Conservation (phyloP, 2,797 vertebrate genomes). For the Pipistrellus pygmaeus region DNA sequence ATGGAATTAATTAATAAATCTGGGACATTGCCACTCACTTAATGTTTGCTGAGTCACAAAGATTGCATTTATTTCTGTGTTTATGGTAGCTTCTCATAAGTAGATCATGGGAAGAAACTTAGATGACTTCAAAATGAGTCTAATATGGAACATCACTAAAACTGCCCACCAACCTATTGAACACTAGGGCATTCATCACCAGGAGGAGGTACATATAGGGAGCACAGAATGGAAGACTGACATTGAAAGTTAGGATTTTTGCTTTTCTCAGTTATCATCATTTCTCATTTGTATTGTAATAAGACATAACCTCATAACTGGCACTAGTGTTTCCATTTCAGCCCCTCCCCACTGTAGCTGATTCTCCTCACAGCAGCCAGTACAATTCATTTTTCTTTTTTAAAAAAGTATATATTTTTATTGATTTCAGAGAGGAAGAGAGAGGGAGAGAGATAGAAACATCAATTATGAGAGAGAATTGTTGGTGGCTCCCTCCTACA, state of each 20-base stretch:
- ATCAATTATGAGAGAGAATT: too few species aligned
- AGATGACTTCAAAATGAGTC: neutral
- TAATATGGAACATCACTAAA: neutral
- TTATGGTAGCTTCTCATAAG: neutral
- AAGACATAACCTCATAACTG: neutral
- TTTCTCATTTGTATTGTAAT: neutral
- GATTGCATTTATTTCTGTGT: too few species aligned
- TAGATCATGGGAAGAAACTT: neutral
- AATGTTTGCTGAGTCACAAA: neutral
- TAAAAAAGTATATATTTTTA: too few species aligned
- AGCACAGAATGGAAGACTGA: neutral
- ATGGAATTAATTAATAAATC: slow-evolving; percentile 7
- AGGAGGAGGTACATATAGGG: neutral
- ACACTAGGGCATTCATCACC: neutral
- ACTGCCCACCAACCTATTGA: neutral
- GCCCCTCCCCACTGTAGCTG: neutral
- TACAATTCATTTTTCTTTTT: neutral
- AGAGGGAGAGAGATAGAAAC: too few species aligned
- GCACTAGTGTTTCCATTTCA: neutral
- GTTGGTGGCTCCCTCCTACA: too few species aligned
- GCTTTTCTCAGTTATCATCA: neutral
- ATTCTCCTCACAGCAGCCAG: neutral
- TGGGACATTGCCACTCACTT: neutral
- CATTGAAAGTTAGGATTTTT: neutral
- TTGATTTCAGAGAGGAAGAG: too few species aligned